phyloP scores from a whole-genome alignment of 92 coral and sea anemone genomes.

The Virgularia gustaviana region DNA sequence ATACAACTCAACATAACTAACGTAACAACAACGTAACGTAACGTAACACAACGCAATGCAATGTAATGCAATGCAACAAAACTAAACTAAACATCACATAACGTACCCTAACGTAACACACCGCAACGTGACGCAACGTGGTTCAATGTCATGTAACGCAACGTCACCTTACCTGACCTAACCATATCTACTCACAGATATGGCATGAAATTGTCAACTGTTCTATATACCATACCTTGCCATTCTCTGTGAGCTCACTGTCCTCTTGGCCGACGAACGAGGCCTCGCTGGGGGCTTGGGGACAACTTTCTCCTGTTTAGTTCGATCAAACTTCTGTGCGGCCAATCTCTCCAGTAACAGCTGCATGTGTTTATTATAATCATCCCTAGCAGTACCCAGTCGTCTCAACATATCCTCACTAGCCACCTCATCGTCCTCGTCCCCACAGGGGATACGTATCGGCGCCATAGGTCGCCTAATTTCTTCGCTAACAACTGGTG shows the following conservation, averaged over 20 bases:
- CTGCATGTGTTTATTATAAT: conserved; percentile 84
- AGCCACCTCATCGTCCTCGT: background rate
- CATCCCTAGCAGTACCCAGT: conserved; percentile 61
- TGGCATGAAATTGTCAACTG: too few relatives aligned
- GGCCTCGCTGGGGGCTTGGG: conserved; percentile 81
- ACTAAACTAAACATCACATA: too few relatives aligned
- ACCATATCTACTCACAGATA: too few relatives aligned
- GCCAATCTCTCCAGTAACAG: conserved; percentile 71
- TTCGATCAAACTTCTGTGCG: conserved; percentile 61
- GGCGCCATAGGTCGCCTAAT: conserved; percentile 25
- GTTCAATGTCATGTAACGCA: too few relatives aligned
- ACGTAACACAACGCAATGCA: too few relatives aligned
- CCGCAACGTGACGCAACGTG: too few relatives aligned
- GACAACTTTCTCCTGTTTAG: conserved; percentile 41
- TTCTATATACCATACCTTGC: conserved; percentile 56
- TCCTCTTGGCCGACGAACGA: conserved; percentile 64
- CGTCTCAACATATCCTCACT: background rate
- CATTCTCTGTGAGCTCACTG: conserved; percentile 69
- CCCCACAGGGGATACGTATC: conserved; percentile 35
- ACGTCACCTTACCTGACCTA: too few relatives aligned
- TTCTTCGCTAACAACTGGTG: conserved; percentile 3
- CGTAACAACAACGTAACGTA: too few relatives aligned
- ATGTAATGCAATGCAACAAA: too few relatives aligned
- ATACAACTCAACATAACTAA: too few relatives aligned
- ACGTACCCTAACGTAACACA: too few relatives aligned